Conservation (phyloP, 2,888 invertebrate species). For the Leptothorax acervorum region DNA sequence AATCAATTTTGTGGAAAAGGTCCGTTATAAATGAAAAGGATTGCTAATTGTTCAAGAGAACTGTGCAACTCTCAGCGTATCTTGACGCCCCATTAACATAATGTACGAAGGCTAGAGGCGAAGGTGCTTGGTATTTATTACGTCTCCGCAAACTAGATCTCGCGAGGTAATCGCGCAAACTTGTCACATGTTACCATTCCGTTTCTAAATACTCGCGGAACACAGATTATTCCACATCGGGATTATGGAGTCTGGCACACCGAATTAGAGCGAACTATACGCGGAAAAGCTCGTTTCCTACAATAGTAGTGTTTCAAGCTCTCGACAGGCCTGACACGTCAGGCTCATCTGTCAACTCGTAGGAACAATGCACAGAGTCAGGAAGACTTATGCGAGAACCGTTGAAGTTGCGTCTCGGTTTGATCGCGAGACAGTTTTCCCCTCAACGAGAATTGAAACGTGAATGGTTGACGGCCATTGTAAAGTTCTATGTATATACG, state of each 20-base stretch:
- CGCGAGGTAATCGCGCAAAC: slow-evolving; percentile 32
- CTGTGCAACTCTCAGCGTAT: not conserved
- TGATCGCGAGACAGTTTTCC: slow-evolving; percentile 34
- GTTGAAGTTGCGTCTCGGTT: slow-evolving; percentile 49
- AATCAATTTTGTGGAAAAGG: not conserved
- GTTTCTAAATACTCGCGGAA: slow-evolving; percentile 37
- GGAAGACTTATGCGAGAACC: slow-evolving; percentile 42
- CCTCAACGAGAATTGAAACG: not conserved
- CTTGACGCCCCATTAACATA: slow-evolving; percentile 10
- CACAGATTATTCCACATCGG: slow-evolving; percentile 43
- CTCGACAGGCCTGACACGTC: slow-evolving; percentile 63
- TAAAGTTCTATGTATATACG: not conserved
- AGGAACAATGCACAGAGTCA: slow-evolving; percentile 55
- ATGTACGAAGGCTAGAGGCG: not conserved
- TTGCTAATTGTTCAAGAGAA: not conserved
- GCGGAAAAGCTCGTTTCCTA: slow-evolving; percentile 45
- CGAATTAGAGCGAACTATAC: slow-evolving; percentile 44
- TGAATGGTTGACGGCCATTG: not conserved
- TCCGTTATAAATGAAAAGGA: not conserved
- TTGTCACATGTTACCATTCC: slow-evolving; percentile 37
- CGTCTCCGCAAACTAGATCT: slow-evolving; percentile 15
- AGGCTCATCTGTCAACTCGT: slow-evolving; percentile 60
- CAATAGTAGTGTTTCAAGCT: slow-evolving; percentile 57
- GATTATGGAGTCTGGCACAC: slow-evolving; percentile 12
- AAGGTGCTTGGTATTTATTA: slow-evolving; percentile 12